Base-by-base conservation (phyloP, 2,113 vertebrate species). In the Misgurnus anguillicaudatus region DNA sequence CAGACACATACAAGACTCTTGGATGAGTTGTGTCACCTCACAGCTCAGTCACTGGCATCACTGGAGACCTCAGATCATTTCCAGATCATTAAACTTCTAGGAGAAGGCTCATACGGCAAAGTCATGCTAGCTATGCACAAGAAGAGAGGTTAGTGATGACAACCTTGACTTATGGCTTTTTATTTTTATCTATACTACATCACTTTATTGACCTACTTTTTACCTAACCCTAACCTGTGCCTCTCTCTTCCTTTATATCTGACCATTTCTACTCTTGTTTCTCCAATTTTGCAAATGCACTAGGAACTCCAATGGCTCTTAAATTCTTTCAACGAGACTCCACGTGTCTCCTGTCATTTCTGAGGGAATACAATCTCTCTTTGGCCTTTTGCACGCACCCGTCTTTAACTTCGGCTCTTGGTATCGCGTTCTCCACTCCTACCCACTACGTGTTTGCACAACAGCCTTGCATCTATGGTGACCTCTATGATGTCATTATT, bases 341-440 rank as follows among this genome's bases (percentile, higher is more conserved):
- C 0, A 95, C 94, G 0, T 89, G 87, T 0, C 88, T 91, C 0
- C 57, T 89, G 48, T 91, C 92, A 0, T 97, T 97, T 87, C 88
- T 97, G 80, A 85, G 91, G 64, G 95, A 97, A 86, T 96, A 96
- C 7, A 95, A 94, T 41, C 86, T 97, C 21, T 92, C 95, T 0
- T 90, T 94, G 83, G 92, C 93, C 0, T 94, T 96, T 81, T 95
- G 94, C 0, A 87, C 91, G 0, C 95, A 96, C 0, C 92, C 93
- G 0, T 92, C 92, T 3, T 91, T 96, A 70, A 92, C 95, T 64
- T 89, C 87, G 3, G 94, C 95, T 0, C 89, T 95, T 83, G 94
- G 91, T 0, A 88, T 92, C 0, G 94, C 89, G 60, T 95, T 95
- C 82, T 91, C 91, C 84, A 96, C 93, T 0, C 84, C 93, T 0